Evolutionary conservation across 2,113 vertebrate genomes (phyloP).

Genomic region (Daboia siamensis): DNA sequence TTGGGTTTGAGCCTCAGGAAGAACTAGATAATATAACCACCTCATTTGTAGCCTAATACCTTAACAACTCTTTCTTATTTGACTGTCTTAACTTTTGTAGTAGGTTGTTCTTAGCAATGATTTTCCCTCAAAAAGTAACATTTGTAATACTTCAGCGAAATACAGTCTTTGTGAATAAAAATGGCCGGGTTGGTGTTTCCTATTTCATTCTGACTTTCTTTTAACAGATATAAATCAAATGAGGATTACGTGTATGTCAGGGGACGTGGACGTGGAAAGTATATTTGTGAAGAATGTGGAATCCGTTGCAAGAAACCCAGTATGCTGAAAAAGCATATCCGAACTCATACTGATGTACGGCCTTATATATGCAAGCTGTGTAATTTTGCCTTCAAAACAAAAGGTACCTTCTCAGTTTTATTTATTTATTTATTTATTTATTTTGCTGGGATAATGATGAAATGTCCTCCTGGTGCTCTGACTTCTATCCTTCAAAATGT

Average conservation of each 20-base stretch:
- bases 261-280: slow-evolving; percentile 94
- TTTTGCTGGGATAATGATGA: background rate
- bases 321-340: slow-evolving; percentile 99
- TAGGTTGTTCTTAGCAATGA: too few species aligned
- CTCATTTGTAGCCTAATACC: background rate
- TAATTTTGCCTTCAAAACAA: slow-evolving; percentile 99
- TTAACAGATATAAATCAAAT: slow-evolving; percentile 92
- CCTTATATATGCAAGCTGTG: slow-evolving; percentile 98
- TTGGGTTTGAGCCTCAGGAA: background rate
- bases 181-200: background rate
- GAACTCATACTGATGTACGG: slow-evolving; percentile 95
- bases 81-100: background rate
- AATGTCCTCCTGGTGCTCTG: slow-evolving; percentile 9
- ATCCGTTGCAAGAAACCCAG: slow-evolving; percentile 99
- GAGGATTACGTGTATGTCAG: slow-evolving; percentile 98
- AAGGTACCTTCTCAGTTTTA: slow-evolving; percentile 75
- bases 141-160: background rate
- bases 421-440: background rate
- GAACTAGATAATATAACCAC: background rate
- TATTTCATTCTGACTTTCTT: slow-evolving; percentile 42
- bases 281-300: slow-evolving; percentile 98
- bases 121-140: background rate
- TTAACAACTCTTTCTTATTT: background rate
- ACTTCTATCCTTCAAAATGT: slow-evolving; percentile 13
- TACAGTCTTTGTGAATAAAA: background rate